Percentiles rank a stretch among this genome's conserved stretches.
These are phyloP conservation scores for Nycticebus coucang DNA, from an alignment of 2,113 vertebrate species.

Conservation along the genomic window DNA sequence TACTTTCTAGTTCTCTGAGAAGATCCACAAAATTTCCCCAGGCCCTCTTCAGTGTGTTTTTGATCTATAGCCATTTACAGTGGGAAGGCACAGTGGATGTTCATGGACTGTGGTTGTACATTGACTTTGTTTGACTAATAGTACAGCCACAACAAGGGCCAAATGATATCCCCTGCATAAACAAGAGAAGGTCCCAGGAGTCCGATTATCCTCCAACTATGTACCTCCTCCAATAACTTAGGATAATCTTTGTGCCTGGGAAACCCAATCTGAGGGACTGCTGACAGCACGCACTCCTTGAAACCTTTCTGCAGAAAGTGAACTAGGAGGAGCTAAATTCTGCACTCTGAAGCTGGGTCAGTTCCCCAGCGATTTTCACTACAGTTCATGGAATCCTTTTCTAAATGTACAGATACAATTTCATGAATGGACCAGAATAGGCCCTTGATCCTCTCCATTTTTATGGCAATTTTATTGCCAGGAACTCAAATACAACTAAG, in stretches of 20 bases:
- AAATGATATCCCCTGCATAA: not conserved
- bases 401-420: not conserved
- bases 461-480: not conserved
- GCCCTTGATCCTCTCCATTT: not conserved
- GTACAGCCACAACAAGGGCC: not conserved
- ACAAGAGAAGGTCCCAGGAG: not conserved
- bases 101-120: too few species aligned
- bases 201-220: too few species aligned
- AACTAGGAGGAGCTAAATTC: not conserved
- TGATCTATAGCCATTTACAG: fast-evolving
- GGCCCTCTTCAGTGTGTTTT: not conserved
- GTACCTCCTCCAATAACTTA: not conserved
- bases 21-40: not conserved
- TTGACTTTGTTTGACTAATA: not conserved
- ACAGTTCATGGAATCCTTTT: not conserved
- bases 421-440: not conserved
- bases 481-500: not conserved
- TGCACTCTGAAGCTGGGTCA: not conserved
- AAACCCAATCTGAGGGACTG: not conserved
- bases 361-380: not conserved
- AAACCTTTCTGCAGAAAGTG: not conserved
- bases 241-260: not conserved
- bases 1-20: not conserved
- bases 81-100: not conserved
- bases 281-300: not conserved